phyloP scores from a whole-genome alignment of 2,888 invertebrate genomes.

The Oeneis ivallda region DNA sequence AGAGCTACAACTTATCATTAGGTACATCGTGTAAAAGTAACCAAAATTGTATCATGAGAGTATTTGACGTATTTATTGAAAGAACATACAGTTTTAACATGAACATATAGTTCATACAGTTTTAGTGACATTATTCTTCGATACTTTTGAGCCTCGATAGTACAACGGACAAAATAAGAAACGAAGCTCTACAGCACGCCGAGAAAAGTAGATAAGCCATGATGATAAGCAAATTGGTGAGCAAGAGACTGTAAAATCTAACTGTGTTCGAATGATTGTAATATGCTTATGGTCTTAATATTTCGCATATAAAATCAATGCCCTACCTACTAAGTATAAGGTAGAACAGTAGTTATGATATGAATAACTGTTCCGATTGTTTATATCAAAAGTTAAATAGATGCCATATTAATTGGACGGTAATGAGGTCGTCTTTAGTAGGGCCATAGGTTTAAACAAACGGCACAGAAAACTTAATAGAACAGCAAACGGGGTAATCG shows the following conservation, averaged over 20 bases:
- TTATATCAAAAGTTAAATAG: slow-evolving; percentile 37
- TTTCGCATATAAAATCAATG: slow-evolving; percentile 27
- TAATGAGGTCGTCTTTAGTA: slow-evolving; percentile 10
- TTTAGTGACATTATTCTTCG: too few species aligned
- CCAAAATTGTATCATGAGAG: too few species aligned
- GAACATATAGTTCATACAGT: too few species aligned
- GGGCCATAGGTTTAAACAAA: neutral
- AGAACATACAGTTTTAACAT: too few species aligned
- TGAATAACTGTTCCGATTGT: slow-evolving; percentile 23
- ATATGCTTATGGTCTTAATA: slow-evolving; percentile 12
- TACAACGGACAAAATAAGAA: neutral
- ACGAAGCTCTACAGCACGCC: too few species aligned
- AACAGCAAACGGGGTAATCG: neutral
- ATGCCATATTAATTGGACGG: slow-evolving; percentile 28
- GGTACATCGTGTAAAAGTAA: too few species aligned
- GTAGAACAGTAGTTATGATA: slow-evolving; percentile 20
- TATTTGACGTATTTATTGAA: too few species aligned
- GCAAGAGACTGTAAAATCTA: neutral
- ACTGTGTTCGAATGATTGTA: neutral
- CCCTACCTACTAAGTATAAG: slow-evolving; percentile 13
- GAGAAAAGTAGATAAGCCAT: too few species aligned
- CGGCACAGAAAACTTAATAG: too few species aligned
- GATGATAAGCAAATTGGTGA: too few species aligned
- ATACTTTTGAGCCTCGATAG: too few species aligned
- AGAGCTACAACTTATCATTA: too few species aligned